Conservation (phyloP, 2,888 invertebrate genomes). For the Macrophya alboannulata region DNA sequence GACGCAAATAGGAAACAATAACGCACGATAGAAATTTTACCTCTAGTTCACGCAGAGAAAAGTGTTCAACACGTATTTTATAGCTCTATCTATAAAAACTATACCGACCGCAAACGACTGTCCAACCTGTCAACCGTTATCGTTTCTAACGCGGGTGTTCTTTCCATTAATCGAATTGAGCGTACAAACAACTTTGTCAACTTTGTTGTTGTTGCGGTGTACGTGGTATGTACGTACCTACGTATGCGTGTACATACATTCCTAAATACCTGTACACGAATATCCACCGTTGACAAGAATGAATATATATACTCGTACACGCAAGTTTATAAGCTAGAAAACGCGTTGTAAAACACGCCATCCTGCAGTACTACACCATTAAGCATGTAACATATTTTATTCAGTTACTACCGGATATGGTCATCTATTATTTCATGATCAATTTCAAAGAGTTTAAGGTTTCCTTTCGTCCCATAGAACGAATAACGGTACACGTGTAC, state of each 20-base stretch:
- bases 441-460: slow-evolving; percentile 40
- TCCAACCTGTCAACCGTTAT: slow-evolving; percentile 40
- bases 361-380: not conserved
- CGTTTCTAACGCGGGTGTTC: slow-evolving; percentile 1
- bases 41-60: not conserved
- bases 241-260: not conserved
- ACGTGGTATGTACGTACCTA: not conserved
- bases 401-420: slow-evolving; percentile 36
- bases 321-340: not conserved
- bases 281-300: not conserved
- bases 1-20: not conserved
- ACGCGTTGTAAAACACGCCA: slow-evolving; percentile 18
- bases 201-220: not conserved
- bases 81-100: slow-evolving; percentile 13
- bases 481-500: slow-evolving; percentile 22
- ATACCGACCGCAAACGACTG: slow-evolving; percentile 32
- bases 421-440: slow-evolving; percentile 21
- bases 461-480: slow-evolving; percentile 20
- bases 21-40: not conserved
- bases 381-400: slow-evolving; percentile 24
- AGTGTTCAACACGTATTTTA: slow-evolving; percentile 15
- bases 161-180: slow-evolving; percentile 47
- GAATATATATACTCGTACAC: slow-evolving; percentile 5
- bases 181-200: slow-evolving; percentile 25
- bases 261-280: no score